Base-by-base conservation (phyloP, 2,113 vertebrate species). In the Gadus chalcogrammus region DNA sequence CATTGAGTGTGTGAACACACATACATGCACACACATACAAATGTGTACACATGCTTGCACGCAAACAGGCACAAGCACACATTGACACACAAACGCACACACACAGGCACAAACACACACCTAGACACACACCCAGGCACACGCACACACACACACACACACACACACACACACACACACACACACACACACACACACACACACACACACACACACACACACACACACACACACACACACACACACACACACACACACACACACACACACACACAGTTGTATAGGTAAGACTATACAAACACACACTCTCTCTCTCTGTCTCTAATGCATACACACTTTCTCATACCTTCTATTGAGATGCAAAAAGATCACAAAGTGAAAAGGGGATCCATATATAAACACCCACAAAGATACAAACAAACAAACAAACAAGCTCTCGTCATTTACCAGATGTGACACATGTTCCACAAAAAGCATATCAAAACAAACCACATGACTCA, bases 131-230 rank as follows among this genome's bases (percentile, higher is more conserved):
- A n/a, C n/a, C n/a, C n/a, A n/a, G n/a, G n/a, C n/a, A n/a, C n/a
- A n/a, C n/a, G n/a, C 69, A 71, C 70, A 67, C 61, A 17, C 58
- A 69, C 15, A 27, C 42, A 69, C 69, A 72, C 74, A 79, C 75
- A 24, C 1, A 24, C 22, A 69, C 75, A 72, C 73, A 79, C 76
- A 74, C 65, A 71, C 28, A 62, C 48, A 56, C 42, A 18, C 61
- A 31, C 22, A 52, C 2, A 58, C 28, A 31, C 70, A 38, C 64
- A 28, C 52, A 68, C 69, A 69, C 70, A 67, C 55, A 15, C 48
- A 69, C 11, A 20, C 42, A 69, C 75, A 75, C 73, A 79, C 76
- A 75, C 65, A 73, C 72, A 69, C 67, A 77, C 71, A 69, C 71
- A 24, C 17, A 76, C 76, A 78, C 76, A 79, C 80, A 79, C 38